Conservation (phyloP, 2,797 vertebrate genomes). For the Darevskia nairensis region DNA sequence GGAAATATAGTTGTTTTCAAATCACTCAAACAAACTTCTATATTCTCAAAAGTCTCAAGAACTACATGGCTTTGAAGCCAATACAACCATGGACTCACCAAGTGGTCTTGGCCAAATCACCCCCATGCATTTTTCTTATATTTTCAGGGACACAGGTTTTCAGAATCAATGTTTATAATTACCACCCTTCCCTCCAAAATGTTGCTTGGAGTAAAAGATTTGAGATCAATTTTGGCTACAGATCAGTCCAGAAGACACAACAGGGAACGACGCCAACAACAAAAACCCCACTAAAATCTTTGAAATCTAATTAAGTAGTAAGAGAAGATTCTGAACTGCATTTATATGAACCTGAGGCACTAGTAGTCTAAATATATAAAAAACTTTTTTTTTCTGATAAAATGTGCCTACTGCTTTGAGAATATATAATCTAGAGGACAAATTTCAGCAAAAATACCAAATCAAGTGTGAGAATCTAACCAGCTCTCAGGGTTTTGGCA, state of each 20-base stretch:
- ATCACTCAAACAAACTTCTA: background rate
- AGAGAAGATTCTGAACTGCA: background rate
- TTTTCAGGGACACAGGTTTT: background rate
- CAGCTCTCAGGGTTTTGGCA: background rate
- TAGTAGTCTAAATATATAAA: background rate
- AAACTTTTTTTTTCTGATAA: background rate
- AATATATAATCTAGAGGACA: background rate
- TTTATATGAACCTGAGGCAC: background rate
- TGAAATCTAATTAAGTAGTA: background rate
- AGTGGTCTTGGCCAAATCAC: too few species aligned
- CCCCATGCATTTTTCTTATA: background rate
- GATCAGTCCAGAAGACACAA: background rate
- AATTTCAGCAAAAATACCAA: background rate
- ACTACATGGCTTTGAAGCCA: background rate
- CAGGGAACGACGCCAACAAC: background rate
- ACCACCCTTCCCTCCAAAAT: background rate
- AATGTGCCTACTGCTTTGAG: background rate
- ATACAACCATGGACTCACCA: background rate
- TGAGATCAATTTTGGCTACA: background rate
- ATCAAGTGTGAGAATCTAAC: background rate
- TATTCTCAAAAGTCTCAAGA: background rate
- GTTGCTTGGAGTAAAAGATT: background rate
- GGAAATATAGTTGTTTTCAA: background rate
- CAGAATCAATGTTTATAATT: background rate
- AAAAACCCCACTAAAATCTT: background rate